Evolutionary conservation across 2,888 invertebrate species (phyloP).

Genomic region (Chrysodeixis includens): DNA sequence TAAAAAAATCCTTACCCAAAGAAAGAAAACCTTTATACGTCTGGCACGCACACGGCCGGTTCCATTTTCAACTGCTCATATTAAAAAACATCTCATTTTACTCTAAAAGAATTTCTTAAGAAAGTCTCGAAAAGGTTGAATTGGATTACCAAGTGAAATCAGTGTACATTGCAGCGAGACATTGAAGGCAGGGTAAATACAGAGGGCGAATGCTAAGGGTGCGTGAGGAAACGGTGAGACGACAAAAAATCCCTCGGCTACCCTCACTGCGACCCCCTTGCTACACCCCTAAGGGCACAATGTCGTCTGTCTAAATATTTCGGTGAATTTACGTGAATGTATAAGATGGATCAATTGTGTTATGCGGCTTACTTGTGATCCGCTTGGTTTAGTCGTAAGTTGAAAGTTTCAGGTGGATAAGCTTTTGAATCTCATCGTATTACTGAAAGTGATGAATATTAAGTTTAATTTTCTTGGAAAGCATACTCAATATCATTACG

Average conservation of each 20-base stretch:
- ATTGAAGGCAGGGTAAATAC: slow-evolving; percentile 51
- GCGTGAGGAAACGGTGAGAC: slow-evolving; percentile 54
- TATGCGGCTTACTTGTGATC: neutral
- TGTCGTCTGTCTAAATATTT: slow-evolving; percentile 58
- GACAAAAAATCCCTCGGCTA: slow-evolving; percentile 60
- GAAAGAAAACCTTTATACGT: neutral
- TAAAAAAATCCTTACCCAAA: neutral
- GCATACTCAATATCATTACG: too few species aligned
- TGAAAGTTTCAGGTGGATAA: too few species aligned
- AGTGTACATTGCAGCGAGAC: slow-evolving; percentile 48
- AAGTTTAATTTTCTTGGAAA: too few species aligned
- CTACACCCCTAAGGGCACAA: slow-evolving; percentile 41
- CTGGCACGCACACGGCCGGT: slow-evolving; percentile 1
- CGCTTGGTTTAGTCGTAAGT: neutral
- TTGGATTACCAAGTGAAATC: slow-evolving; percentile 59
- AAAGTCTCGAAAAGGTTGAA: slow-evolving; percentile 54
- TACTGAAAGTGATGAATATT: too few species aligned
- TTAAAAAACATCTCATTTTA: slow-evolving; percentile 40
- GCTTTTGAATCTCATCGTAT: too few species aligned
- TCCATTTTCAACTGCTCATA: slow-evolving; percentile 14
- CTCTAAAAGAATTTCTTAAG: slow-evolving; percentile 43
- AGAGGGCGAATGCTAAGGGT: slow-evolving; percentile 40
- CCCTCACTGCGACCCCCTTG: slow-evolving; percentile 45
- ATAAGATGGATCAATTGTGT: slow-evolving; percentile 12
- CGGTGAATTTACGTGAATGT: slow-evolving; percentile 46